Evolutionary conservation across 2,113 vertebrate genomes (phyloP), one percentile per base, ranked within the genome.

Genomic region (Rhinolophus sinicus): DNA sequence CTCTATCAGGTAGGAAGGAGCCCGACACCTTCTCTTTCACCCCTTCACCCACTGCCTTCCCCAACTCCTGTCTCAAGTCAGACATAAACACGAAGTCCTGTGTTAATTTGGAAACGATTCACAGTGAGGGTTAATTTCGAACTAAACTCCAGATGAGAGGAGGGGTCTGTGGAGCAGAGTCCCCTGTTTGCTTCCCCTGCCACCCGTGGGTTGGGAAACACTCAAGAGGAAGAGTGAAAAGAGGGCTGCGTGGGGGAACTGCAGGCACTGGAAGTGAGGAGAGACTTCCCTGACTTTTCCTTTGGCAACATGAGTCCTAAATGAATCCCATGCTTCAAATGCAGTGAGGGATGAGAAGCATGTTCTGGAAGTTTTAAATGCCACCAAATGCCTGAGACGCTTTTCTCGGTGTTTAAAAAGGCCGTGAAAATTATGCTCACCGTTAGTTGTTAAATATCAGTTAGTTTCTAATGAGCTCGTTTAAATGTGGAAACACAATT

Each of bases 401-500:
- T 72, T 89, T 89, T 67, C 3, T 56, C 4, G 33, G 35, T n/a
- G 30, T 47, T 84, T 92, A 18, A 38, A 91, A 87, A 40, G 15
- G 19, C 28, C 21, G 22, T 76, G 75, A 58, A 73, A 72, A 60
- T 62, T 12, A 80, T 2, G 9, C 14, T 92, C 33, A 33, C 24
- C 35, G 94, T 50, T 82, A 50, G 65, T 58, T 40, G 33, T 65
- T 26, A 67, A 69, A 21, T 88, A 54, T 21, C 65, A 56, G 8
- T 18, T 38, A 77, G 67, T 62, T 84, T 40, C 52, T 33, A 78
- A 81, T 76, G 73, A 64, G 33, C 35, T 70, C 93, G 72, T 58
- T 76, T 92, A 89, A 92, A 58, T 72, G 21, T 69, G 73, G n/a
- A 85, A 89, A 89, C 26, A 73, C 85, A 76, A 3, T 33, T 75